Evolutionary conservation across 1,140 invertebrate genomes (phyloP), one percentile per base, ranked within the genome.

Genomic region (Eueides isabella): DNA sequence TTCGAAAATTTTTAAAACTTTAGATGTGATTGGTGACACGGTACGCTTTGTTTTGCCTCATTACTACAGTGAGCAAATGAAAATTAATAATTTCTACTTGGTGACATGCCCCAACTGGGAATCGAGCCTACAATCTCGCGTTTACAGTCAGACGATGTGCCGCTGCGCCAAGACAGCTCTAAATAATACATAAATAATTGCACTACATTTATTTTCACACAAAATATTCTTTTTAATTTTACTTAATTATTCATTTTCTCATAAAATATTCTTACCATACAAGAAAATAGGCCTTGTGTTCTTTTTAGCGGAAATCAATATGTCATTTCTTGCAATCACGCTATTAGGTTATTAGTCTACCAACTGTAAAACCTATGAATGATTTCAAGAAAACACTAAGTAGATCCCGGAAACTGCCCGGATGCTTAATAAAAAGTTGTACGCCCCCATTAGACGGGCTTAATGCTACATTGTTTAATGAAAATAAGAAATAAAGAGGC

Each of bases 301-400:
- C n/a, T 55, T 55, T 23, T 0, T 4, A 55, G 19, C n/a, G 44
- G 44, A 55, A 23, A 26, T 55, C 44, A 9, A 55, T 55, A 55
- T 55, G 44, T 55, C 9, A 55, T 55, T 55, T 55, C 44, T 55
- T 55, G n/a, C 9, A 26, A 55, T 9, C 19, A 55, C 44, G 23
- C 16, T 26, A 55, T 55, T 48, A 48, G 44, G 44, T 48, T 48
- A 48, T 48, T 55, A 55, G 44, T 38, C 12, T 38, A 38, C 12
- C 5, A 11, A 33, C 31, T 33, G 31, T 33, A 33, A n/a, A n/a
- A n/a, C n/a, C n/a, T n/a, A n/a, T n/a, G 3, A 55, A 55, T 55
- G 19, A 55, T 55, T 55, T 55, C 44, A 55, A 55, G 44, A 55
- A 55, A 55, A 55, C 19, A 26, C 19, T 55, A 55, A 55, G 44